Conservation (phyloP, 2,888 invertebrate species). For the Pandemis heparana region DNA sequence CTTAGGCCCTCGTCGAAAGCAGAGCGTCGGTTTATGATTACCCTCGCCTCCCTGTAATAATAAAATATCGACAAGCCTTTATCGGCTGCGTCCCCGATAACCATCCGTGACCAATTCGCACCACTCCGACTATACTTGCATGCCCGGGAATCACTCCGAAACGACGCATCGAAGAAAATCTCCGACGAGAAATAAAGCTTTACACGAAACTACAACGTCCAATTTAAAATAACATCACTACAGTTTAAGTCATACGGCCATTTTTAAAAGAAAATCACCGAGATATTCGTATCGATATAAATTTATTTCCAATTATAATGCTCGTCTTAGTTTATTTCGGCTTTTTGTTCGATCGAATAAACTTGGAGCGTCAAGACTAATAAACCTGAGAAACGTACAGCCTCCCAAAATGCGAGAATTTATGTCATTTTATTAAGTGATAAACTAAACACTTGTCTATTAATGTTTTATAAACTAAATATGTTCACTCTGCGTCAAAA, state of each 20-base stretch:
- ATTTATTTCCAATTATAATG: conserved; percentile 79
- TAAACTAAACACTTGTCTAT: conserved; percentile 11
- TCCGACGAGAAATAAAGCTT: conserved; percentile 49
- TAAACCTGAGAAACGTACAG: conserved; percentile 27
- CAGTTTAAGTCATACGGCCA: conserved; percentile 44
- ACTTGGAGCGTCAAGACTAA: conserved; percentile 31
- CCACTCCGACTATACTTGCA: conserved; percentile 67
- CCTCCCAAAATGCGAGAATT: conserved; percentile 20
- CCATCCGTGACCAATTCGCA: conserved; percentile 84
- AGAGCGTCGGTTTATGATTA: conserved; percentile 71
- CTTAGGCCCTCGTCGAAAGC: conserved; percentile 68
- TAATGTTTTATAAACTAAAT: too few species aligned
- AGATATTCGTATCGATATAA: conserved; percentile 78
- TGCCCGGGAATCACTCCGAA: conserved; percentile 51
- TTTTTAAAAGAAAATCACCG: conserved; percentile 60
- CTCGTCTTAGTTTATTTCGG: conserved; percentile 63
- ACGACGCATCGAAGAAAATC: conserved; percentile 45
- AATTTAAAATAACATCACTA: conserved; percentile 40
- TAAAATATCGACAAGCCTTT: conserved; percentile 81
- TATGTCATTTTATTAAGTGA: conserved; percentile 2
- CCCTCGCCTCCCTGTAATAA: conserved; percentile 71
- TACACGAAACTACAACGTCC: conserved; percentile 10
- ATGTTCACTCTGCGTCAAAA: too few species aligned
- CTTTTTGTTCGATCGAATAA: conserved; percentile 47
- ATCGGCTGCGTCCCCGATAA: conserved; percentile 82